phyloP scores from a whole-genome alignment of 1,140 invertebrate species.

The Psilanteris sp. region DNA sequence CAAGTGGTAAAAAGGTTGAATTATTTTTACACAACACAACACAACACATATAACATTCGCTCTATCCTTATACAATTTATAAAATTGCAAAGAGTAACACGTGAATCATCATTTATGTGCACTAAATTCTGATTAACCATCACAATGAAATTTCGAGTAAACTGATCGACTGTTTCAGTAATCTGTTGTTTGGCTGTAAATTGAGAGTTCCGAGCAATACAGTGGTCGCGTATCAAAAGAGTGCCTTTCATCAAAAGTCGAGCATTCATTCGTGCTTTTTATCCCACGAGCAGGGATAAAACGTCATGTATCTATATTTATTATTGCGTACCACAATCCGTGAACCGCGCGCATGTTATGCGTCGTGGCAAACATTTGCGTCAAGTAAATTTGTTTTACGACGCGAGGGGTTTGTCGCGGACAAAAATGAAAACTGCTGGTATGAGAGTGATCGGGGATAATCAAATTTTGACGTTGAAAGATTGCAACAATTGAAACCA shows the following conservation, averaged over 20 bases:
- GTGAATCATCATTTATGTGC: constrained; percentile 33
- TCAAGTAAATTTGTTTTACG: constrained; percentile 12
- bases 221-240: constrained; percentile 60
- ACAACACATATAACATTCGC: no score
- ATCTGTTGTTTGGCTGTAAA: constrained; percentile 65
- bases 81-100: no score
- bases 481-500: constrained; percentile 13
- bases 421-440: constrained; percentile 1
- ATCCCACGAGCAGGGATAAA: constrained; percentile 25
- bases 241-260: constrained; percentile 68
- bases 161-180: constrained; percentile 59
- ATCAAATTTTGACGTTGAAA: constrained; percentile 20
- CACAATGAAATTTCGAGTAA: constrained; percentile 48
- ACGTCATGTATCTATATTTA: constrained; percentile 50
- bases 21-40: no score
- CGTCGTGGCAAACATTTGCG: constrained; percentile 11
- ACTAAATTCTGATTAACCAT: constrained; percentile 46
- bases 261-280: constrained; percentile 55
- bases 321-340: constrained; percentile 24
- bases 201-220: constrained; percentile 58
- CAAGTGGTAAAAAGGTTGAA: no score
- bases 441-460: neutral
- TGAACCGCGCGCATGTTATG: constrained; percentile 2
- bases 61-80: no score
- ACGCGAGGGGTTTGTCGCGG: no score